These are phyloP conservation scores for Albula goreensis DNA, from an alignment of 2,113 vertebrate genomes.

Conservation along the genomic window DNA sequence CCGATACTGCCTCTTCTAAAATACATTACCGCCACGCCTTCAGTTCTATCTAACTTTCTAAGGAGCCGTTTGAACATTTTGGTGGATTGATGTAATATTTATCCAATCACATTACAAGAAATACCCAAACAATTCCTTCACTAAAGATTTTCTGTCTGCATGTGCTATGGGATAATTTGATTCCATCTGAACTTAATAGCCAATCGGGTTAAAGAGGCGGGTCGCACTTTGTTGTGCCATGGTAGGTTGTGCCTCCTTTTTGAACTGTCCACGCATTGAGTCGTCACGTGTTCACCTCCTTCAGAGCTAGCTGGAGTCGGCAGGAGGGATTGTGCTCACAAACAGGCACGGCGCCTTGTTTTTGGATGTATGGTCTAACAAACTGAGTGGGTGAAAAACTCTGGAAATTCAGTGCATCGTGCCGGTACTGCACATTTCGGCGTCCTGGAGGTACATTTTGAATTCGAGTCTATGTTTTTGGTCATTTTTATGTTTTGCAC, in stretches of 20 bases:
- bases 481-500: slow-evolving; percentile 29
- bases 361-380: slow-evolving; percentile 50
- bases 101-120: slow-evolving; percentile 27
- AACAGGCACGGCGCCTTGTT: slow-evolving; percentile 61
- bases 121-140: not conserved
- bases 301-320: slow-evolving; percentile 56
- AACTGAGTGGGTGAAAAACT: slow-evolving; percentile 17
- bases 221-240: slow-evolving; percentile 37
- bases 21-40: slow-evolving; percentile 38
- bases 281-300: slow-evolving; percentile 65
- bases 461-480: slow-evolving; percentile 7
- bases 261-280: slow-evolving; percentile 59
- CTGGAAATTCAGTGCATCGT: not conserved
- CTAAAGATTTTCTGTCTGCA: not conserved
- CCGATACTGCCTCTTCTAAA: slow-evolving; percentile 31
- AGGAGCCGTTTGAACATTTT: not conserved
- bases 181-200: not conserved
- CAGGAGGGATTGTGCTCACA: slow-evolving; percentile 50
- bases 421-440: not conserved
- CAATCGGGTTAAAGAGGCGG: slow-evolving; percentile 22
- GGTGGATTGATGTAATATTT: slow-evolving; percentile 28
- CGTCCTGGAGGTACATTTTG: slow-evolving; percentile 8
- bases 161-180: not conserved
- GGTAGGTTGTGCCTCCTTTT: slow-evolving; percentile 47
- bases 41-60: slow-evolving; percentile 53